These are phyloP conservation scores for Ctenomys sociabilis DNA, from an alignment of 2,113 vertebrate species.

Conservation along the genomic window DNA sequence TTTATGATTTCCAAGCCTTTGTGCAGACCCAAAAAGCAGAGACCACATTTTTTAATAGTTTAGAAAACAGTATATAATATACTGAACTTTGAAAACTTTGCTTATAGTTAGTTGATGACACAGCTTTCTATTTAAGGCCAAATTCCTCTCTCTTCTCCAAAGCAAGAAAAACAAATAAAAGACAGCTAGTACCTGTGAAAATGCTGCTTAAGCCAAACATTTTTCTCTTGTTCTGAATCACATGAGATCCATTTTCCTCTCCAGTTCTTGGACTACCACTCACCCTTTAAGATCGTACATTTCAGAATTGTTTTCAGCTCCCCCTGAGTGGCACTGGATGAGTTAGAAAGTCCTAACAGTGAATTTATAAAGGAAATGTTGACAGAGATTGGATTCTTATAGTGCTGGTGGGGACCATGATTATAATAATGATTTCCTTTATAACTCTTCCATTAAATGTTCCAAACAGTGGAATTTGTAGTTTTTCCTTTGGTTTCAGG, in stretches of 20 bases:
- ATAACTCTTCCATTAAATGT: constrained; percentile 79
- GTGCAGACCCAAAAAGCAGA: constrained; percentile 63
- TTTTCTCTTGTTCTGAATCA: constrained; percentile 67
- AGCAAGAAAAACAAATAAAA: constrained; percentile 69
- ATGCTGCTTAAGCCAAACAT: constrained; percentile 68
- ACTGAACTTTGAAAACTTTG: constrained; percentile 49
- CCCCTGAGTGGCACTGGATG: constrained; percentile 63
- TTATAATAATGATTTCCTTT: constrained; percentile 81
- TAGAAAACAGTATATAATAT: constrained; percentile 43
- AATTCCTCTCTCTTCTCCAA: neutral
- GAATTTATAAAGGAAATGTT: constrained; percentile 82
- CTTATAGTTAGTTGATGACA: constrained; percentile 43
- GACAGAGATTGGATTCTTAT: constrained; percentile 78
- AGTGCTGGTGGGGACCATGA: constrained; percentile 60
- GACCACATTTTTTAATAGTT: constrained; percentile 51
- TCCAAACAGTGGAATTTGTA: constrained; percentile 82
- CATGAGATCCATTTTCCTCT: constrained; percentile 75
- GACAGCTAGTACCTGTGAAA: constrained; percentile 59
- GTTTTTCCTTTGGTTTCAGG: constrained; percentile 81
- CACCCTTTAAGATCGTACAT: constrained; percentile 72
- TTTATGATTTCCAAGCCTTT: constrained; percentile 67
- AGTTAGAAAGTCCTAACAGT: constrained; percentile 73
- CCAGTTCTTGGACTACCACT: constrained; percentile 71
- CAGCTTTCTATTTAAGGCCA: constrained; percentile 43
- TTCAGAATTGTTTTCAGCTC: constrained; percentile 64